Conservation (phyloP, 2,797 vertebrate species). For the Cynodonichthys magdalenae region DNA sequence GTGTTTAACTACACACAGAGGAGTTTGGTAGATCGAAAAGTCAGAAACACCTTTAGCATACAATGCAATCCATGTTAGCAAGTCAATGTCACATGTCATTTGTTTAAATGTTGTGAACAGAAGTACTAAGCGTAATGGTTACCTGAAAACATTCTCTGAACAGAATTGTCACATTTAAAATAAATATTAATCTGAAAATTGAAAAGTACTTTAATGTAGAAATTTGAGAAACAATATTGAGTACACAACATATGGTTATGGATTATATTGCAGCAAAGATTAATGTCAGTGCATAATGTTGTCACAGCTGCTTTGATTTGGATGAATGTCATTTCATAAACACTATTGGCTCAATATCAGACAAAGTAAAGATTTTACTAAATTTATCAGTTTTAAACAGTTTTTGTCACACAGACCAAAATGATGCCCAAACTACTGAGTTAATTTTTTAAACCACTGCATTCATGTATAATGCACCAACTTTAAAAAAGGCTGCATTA, state of each 20-base stretch:
- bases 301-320: conserved; percentile 39
- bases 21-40: conserved; percentile 16
- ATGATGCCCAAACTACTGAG: not conserved
- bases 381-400: conserved; percentile 16
- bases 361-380: conserved; percentile 41
- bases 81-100: conserved; percentile 8
- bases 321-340: conserved; percentile 55
- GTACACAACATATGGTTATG: conserved; percentile 41
- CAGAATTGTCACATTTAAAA: not conserved
- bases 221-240: conserved; percentile 30
- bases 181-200: conserved; percentile 6
- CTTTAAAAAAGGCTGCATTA: not conserved
- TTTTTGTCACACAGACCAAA: conserved; percentile 20
- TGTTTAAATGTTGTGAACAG: conserved; percentile 17
- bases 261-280: conserved; percentile 32
- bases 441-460: not conserved
- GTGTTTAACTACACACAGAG: conserved; percentile 4
- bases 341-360: conserved; percentile 41
- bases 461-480: not conserved
- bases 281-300: conserved; percentile 42
- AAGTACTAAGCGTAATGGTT: conserved; percentile 6
- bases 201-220: conserved; percentile 42
- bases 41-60: not conserved
- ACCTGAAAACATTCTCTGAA: conserved; percentile 5
- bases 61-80: not conserved